Evolutionary conservation across 2,888 invertebrate species (phyloP), one percentile per base, ranked within the genome.

Genomic region (Protonemura montana): DNA sequence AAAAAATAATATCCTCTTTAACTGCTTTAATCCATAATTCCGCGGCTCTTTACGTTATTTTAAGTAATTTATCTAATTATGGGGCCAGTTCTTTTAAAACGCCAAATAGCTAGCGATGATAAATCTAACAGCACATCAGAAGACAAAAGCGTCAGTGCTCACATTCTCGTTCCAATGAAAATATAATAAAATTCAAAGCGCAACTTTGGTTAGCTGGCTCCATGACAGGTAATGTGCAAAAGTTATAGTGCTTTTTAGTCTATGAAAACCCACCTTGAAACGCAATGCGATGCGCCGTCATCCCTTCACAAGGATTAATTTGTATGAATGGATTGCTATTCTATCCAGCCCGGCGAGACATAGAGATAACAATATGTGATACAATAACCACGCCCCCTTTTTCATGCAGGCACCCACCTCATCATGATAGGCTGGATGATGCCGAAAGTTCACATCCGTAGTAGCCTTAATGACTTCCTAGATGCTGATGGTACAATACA

Each of bases 381-480:
- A 41, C 87, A 76, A 25, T 35, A 30, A 77, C 86, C 27, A 25
- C 86, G 26, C 78, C 78, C 85, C 81, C 85, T 6, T 35, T 35
- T 35, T 35, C 35, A 35, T 35, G 35, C 35, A 35, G 35, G n/a
- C 80, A 35, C 78, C 83, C 29, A 28, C 59, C 41, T 59, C 35
- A 35, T 35, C 35, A 35, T 35, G 10, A 3, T 10, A 35, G 5
- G 10, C 35, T 35, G 35, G 35, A 3, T 35, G 35, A 35, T 35
- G 35, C 35, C 35, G 35, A 35, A 81, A 29, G 81, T 59, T 81
- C 84, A 76, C 76, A 76, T 84, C 84, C 84, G 87, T 82, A 87
- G 86, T 87, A 87, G 87, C 86, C 59, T 85, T 87, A 87, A 87
- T 87, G 87, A 87, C 87, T 87, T 87, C 87, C 87, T 87, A 85